Evolutionary conservation across 2,797 vertebrate genomes (phyloP), one percentile per base, ranked within the genome.

Genomic region (Sebastes hopkinsi): DNA sequence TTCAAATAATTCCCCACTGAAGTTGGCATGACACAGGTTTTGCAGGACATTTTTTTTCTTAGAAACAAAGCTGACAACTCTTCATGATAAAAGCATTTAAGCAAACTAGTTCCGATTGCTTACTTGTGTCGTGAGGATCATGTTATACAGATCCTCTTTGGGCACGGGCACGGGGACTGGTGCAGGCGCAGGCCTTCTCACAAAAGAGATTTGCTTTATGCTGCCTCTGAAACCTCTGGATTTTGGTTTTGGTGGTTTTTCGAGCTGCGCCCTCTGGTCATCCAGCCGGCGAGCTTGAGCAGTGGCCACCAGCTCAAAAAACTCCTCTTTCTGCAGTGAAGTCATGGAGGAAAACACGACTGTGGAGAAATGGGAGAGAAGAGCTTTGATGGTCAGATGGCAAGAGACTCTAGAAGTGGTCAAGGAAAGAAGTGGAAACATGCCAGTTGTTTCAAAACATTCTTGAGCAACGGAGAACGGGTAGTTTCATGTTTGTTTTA

Each of bases 271-370:
- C 75, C 97, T 93, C 90, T 98, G 97, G 87, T 97, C 97, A 8
- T 97, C 95, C 2, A 98, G 94, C 3, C 97, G 95, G 32, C 96
- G 96, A 46, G 95, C 96, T 88, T 98, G 97, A 65, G 96, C 91
- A 6, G 92, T 94, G 65, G 95, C 97, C 75, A 98, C 90, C 69
- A 97, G 83, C 20, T 97, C 96, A 22, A 97, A 96, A 75, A 98
- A 97, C 88, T 96, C 96, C 85, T 97, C 97, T 30, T 89, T 97
- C 94, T 97, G 97, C 89, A 97, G 94, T 1, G 97, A 97, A 12
- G 96, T 96, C 94, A 97, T 95, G 77, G 97, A 97, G 79, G 96
- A 95, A 87, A 97, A 95, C 75, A 93, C 10, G 82, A 96, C 93
- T 96, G 95, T 27, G 61, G 70, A 80, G 36, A 76, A 23, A 69